Conservation (phyloP, 2,888 invertebrate genomes). For the Noctua pronuba region DNA sequence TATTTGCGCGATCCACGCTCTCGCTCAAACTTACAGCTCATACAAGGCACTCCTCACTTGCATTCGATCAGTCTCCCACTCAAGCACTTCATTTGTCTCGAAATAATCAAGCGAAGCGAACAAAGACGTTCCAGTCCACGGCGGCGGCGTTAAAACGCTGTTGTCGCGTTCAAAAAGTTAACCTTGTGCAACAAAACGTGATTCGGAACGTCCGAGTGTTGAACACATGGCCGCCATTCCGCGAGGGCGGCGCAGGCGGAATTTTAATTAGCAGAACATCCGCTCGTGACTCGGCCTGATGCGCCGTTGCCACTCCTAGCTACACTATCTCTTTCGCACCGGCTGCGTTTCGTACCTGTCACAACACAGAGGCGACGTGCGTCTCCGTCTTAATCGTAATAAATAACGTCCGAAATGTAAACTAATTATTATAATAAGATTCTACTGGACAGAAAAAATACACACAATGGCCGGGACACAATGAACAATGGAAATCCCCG, state of each 20-base stretch:
- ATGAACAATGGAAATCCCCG: conserved; percentile 84
- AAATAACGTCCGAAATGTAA: conserved; percentile 73
- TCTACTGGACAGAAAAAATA: conserved; percentile 70
- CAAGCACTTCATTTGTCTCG: conserved; percentile 78
- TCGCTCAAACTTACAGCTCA: conserved; percentile 74
- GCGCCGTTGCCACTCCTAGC: conserved; percentile 87
- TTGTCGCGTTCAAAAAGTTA: conserved; percentile 83
- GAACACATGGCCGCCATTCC: conserved; percentile 90
- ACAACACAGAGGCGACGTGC: conserved; percentile 66
- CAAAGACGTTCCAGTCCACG: conserved; percentile 75
- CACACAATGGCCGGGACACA: conserved; percentile 72
- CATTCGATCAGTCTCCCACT: conserved; percentile 84
- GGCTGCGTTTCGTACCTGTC: conserved; percentile 71
- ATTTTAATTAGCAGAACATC: conserved; percentile 91
- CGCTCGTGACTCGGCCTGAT: conserved; percentile 87
- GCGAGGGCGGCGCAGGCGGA: conserved; percentile 91
- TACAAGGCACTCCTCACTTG: conserved; percentile 28
- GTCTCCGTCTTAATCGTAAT: conserved; percentile 71
- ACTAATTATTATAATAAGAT: conserved; percentile 77
- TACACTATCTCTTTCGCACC: conserved; percentile 81
- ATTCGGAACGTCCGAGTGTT: conserved; percentile 88
- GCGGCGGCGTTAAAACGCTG: conserved; percentile 79
- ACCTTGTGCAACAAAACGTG: conserved; percentile 89
- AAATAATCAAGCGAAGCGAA: conserved; percentile 79
- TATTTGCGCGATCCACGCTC: conserved; percentile 80